Evolutionary conservation across 2,113 vertebrate species (phyloP), one percentile per base, ranked within the genome.

Genomic region (Dicentrarchus labrax): DNA sequence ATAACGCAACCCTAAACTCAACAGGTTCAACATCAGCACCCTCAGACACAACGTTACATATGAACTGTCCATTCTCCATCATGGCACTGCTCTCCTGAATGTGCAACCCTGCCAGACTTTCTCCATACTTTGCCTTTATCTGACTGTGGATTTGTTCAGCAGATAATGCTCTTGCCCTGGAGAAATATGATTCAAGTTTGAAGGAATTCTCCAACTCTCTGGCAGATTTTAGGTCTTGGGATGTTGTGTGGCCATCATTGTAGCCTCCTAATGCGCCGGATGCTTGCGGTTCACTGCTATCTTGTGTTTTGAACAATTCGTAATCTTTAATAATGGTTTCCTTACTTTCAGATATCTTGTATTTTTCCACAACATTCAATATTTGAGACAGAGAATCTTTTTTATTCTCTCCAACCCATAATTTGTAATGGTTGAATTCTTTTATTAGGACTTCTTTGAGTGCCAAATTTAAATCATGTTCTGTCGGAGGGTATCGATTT

Each of bases 131-230:
- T 10, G 8, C 38, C 36, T 45, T 75, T 19, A 90, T n/a, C 1
- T 79, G 17, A 41, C 2, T 64, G 13, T 82, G 75, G 61, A 90
- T 30, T 0, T 86, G 43, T 50, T 82, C 30, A 62, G 70, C 0
- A 1, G 36, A n/a, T 8, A 8, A 24, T 15, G 41, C 51, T n/a
- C 50, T 61, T 13, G 6, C 8, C 17, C 84, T 82, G 0, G 64
- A 84, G 21, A 51, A 88, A 77, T 86, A 80, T 0, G 86, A 84
- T 45, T 76, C 78, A n/a, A 66, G 78, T 76, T 72, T 86, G 48
- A 90, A 78, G 10, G 86, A 77, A 21, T 70, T 76, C 22, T 90
- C 86, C 19, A 76, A 13, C 24, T 79, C 50, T 13, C 53, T 22
- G 57, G 74, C 81, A 51, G 75, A 82, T 9, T 1, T 72, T 13